Evolutionary conservation across 2,797 vertebrate species (phyloP), one percentile per base, ranked within the genome.

Genomic region (Sparus aurata): DNA sequence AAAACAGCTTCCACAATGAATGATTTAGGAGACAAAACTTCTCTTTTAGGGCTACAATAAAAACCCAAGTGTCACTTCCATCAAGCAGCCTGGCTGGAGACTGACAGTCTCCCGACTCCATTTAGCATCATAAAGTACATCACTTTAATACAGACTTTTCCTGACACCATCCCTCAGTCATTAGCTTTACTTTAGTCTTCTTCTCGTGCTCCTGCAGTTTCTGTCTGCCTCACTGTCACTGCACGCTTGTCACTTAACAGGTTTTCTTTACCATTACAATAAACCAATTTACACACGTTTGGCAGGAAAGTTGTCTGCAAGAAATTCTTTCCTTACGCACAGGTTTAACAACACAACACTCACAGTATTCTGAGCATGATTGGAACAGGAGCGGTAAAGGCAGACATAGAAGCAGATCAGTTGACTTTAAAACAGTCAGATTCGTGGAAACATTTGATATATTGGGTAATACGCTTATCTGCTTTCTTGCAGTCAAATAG

Each of bases 11-110:
- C 66, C 15, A 30, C 3, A 10, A 73, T 69, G 77, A 86, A 89
- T 89, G 84, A 91, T 93, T 90, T 86, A 92, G 7, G 76, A 85
- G 66, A 75, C 67, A 76, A 86, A 87, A 88, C 77, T 79, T 90
- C 80, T 88, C 80, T 85, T 88, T 89, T 77, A 89, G 76, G 79
- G 76, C 77, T 76, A 75, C 71, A 89, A 86, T 88, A 92, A 91
- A 30, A 89, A 79, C 59, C 50, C 59, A 73, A 77, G 81, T 79
- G 86, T 87, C 84, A 86, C 82, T 80, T 90, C 85, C 74, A 86
- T 90, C 89, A 87, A 82, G 53, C 46, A 57, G 76, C 75, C 73
- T 74, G 80, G 70, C 66, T 79, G 61, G 50, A 83, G 77, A 85
- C 73, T 87, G 87, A 89, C 87, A 87, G 82, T 77, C 70, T 83